These are phyloP conservation scores for Leptopilina boulardi DNA, from an alignment of 1,140 invertebrate species.

Conservation along the genomic window DNA sequence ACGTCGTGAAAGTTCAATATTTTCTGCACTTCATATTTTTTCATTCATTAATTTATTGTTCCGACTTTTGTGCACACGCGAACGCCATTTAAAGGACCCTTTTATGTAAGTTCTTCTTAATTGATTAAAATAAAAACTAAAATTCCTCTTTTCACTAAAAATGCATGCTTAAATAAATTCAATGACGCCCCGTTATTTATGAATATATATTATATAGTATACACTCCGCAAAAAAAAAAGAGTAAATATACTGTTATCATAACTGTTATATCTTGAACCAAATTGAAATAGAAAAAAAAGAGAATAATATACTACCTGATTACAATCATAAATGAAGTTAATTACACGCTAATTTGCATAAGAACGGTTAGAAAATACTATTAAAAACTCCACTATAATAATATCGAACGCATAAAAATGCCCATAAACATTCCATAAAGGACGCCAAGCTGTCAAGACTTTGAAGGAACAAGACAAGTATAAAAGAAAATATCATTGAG, in stretches of 20 bases:
- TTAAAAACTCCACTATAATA: not conserved
- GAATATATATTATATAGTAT: not conserved
- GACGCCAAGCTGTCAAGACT: not conserved
- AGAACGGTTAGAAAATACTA: not conserved
- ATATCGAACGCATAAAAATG: conserved; percentile 17
- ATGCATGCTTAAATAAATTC: not conserved
- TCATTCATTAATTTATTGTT: no score
- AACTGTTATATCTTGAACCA: not conserved
- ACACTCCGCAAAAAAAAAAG: not conserved
- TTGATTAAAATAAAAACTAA: no score
- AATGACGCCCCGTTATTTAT: not conserved
- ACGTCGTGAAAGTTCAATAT: no score
- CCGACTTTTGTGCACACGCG: no score
- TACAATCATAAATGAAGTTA: conserved; percentile 13
- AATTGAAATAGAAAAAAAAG: not conserved
- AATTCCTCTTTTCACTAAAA: not conserved
- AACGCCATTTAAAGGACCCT: no score
- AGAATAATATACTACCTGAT: not conserved
- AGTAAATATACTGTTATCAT: not conserved
- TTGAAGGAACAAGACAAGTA: conserved; percentile 19
- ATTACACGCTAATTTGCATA: not conserved
- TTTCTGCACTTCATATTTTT: no score
- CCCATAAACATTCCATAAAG: conserved; percentile 1
- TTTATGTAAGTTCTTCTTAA: no score
- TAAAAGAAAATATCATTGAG: not conserved